Evolutionary conservation across 2,888 invertebrate species (phyloP), one percentile per base, ranked within the genome.

Genomic region (Cylindroiulus punctatus): DNA sequence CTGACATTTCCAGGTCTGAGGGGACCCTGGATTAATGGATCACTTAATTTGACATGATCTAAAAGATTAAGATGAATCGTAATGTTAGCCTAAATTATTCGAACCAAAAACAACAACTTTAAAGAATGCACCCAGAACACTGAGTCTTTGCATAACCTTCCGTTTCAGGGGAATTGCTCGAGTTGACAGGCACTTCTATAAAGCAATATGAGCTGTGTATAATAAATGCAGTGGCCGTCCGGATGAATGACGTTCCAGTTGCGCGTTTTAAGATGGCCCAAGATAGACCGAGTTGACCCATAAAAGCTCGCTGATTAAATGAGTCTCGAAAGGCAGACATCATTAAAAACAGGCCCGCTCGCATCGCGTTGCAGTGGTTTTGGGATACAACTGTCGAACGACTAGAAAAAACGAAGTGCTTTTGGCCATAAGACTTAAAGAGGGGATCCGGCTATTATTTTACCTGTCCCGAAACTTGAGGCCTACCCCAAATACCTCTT

Each of bases 401-500:
- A 65, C 22, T 22, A 65, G 26, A 65, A 65, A 65, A 26, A 26
- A 26, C n/a, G n/a, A 52, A 52, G 12, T 65, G 65, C 65, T 26
- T 65, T 65, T 65, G 0, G 65, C 26, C 65, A 26, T 65, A 65
- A 22, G 65, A 65, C 26, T 65, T n/a, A n/a, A 65, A 65, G 26
- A n/a, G 52, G 65, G 65, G n/a, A 52, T 52, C n/a, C 52, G 52
- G 19, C 52, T 14, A 65, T 26, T 26, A 65, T 65, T 65, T 44
- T 26, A 65, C 65, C 65, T 65, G 65, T 26, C 26, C 26, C 2
- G 65, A 65, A 65, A 26, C 65, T 65, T 22, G 26, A 65, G 26
- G 65, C 65, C 65, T 65, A 65, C 10, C 65, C 26, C 65, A 26
- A 65, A 65, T 65, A 65, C 65, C 65, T 65, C 26, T 26, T 65